Percentiles rank a stretch among this genome's conserved stretches.
phyloP scores from a whole-genome alignment of 2,888 invertebrate genomes.

The Hyles lineata region DNA sequence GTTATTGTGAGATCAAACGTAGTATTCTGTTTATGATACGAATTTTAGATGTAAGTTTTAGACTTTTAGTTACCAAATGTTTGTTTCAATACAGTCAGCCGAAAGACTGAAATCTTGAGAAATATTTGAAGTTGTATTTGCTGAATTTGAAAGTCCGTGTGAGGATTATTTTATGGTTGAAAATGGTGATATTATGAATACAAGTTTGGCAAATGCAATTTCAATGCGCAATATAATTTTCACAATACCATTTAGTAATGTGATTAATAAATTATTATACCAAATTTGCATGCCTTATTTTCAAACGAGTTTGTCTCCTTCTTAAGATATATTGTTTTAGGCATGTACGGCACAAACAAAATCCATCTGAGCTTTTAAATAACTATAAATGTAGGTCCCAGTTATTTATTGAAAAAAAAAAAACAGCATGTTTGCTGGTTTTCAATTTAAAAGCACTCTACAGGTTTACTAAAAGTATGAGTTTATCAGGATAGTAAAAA shows the following conservation, averaged over 20 bases:
- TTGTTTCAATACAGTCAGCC: constrained; percentile 15
- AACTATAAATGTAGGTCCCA: no score
- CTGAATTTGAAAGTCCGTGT: neutral
- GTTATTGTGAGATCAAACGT: constrained; percentile 20
- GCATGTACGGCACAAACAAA: no score
- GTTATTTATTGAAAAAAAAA: no score
- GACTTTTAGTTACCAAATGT: constrained; percentile 22
- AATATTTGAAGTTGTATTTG: neutral
- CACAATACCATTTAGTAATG: constrained; percentile 24
- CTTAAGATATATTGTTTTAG: no score
- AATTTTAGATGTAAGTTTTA: constrained; percentile 29
- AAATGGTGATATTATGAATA: neutral
- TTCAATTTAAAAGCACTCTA: no score
- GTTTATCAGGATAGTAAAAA: neutral
- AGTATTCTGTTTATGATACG: constrained; percentile 23
- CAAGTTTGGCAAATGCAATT: neutral
- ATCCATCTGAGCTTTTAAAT: no score
- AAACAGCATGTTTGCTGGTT: no score
- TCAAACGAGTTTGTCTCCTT: neutral
- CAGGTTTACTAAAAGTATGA: no score
- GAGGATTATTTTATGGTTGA: neutral
- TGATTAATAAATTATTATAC: constrained; percentile 34
- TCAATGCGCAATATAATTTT: constrained; percentile 17
- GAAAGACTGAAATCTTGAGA: constrained; percentile 21
- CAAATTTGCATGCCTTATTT: neutral